phyloP scores from a whole-genome alignment of 2,113 vertebrate species.

The Trematocara zebra region DNA sequence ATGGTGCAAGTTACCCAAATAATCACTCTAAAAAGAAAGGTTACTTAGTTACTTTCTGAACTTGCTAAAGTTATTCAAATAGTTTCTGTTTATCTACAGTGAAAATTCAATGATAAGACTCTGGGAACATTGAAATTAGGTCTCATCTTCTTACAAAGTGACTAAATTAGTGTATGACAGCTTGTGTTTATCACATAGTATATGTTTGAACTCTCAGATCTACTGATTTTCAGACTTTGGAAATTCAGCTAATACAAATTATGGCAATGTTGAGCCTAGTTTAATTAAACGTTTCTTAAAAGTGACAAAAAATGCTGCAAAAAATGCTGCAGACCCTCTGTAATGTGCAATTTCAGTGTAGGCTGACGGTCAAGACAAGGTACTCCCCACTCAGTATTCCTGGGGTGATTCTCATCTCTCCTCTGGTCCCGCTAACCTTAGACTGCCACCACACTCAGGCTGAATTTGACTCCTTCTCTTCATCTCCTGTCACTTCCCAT shows the following conservation, averaged over 20 bases:
- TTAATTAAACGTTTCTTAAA: not conserved
- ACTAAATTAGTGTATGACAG: not conserved
- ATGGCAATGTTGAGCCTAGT: not conserved
- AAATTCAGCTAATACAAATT: not conserved
- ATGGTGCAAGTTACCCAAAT: not conserved
- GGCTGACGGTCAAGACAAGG: not conserved
- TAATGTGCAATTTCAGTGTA: not conserved
- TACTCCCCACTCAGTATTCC: conserved; percentile 13
- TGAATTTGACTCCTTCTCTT: conserved; percentile 27
- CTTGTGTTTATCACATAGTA: not conserved
- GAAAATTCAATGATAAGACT: not conserved
- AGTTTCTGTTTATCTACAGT: not conserved
- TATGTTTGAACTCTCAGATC: not conserved
- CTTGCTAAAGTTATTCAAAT: not conserved
- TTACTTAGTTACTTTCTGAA: not conserved
- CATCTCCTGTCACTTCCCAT: conserved; percentile 45
- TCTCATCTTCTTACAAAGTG: not conserved
- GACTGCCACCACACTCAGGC: conserved; percentile 10
- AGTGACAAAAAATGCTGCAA: not conserved
- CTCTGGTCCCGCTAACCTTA: conserved; percentile 16
- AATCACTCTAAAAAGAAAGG: not conserved
- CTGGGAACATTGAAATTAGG: not conserved
- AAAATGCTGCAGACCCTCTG: not conserved
- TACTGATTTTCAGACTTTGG: not conserved
- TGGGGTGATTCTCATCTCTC: not conserved